phyloP scores from a whole-genome alignment of 35 echinoderm and acorn worm species.

The Eucidaris tribuloides region DNA sequence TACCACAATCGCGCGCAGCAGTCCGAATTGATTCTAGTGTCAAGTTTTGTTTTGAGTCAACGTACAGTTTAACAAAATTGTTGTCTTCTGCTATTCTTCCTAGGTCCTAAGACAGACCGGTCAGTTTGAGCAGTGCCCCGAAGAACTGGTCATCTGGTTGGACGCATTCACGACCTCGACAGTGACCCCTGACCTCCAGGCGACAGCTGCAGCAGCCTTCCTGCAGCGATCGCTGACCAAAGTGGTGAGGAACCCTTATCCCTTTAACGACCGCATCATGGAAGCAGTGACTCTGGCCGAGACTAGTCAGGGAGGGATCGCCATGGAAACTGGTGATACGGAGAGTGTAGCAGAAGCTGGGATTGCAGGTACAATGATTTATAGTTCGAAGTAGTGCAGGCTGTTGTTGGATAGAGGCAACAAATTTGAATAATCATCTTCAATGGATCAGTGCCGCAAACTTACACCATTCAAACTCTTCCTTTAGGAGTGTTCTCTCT shows the following conservation, averaged over 20 bases:
- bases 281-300: conserved; percentile 45
- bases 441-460: neutral
- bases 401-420: neutral
- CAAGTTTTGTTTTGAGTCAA: too few relatives aligned
- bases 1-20: too few relatives aligned
- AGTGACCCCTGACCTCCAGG: neutral
- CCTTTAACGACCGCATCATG: conserved; percentile 66
- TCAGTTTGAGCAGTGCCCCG: conserved; percentile 21
- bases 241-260: conserved; percentile 78
- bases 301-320: conserved; percentile 1
- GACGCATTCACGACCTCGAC: neutral
- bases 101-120: conserved; percentile 16
- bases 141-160: conserved; percentile 9
- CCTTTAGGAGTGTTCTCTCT: neutral
- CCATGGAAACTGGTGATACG: conserved; percentile 27
- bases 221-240: conserved; percentile 51
- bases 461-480: neutral
- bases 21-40: too few relatives aligned
- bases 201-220: neutral
- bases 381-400: neutral
- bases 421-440: neutral
- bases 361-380: conserved; percentile 46
- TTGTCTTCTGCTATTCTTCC: neutral
- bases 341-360: conserved; percentile 36
- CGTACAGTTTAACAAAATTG: neutral